A percentile compares a stretch with the other conserved stretches of the same genome.
Conservation (phyloP, 2,888 invertebrate species). For the Choreutis nemorana region DNA sequence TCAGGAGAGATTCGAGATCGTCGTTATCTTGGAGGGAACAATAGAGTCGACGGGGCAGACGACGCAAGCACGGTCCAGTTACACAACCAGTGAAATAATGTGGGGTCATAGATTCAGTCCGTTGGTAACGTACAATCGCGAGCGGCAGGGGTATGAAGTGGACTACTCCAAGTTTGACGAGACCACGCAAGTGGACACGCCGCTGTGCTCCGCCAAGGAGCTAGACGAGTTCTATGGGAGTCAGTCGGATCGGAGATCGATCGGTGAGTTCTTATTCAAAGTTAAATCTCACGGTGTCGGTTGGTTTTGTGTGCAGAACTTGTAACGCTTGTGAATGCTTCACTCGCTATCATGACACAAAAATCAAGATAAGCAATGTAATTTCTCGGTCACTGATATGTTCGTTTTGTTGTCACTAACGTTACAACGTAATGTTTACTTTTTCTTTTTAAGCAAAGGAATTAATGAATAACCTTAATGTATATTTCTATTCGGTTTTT, state of each 20-base stretch:
- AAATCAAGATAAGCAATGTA: slow-evolving; percentile 14
- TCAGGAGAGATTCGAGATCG: slow-evolving; percentile 82
- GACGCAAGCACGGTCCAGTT: slow-evolving; percentile 79
- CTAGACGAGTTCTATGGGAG: slow-evolving; percentile 70
- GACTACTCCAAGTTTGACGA: slow-evolving; percentile 86
- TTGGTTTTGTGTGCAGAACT: slow-evolving; percentile 28
- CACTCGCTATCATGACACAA: slow-evolving; percentile 13
- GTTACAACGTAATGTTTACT: no score
- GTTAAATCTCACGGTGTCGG: slow-evolving; percentile 24
- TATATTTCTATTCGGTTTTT: no score
- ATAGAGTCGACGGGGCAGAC: slow-evolving; percentile 83
- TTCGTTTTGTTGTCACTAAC: slow-evolving; percentile 7
- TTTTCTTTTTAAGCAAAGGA: no score
- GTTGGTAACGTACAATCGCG: slow-evolving; percentile 77
- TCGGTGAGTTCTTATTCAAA: slow-evolving; percentile 53
- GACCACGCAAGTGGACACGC: slow-evolving; percentile 80
- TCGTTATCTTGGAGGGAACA: slow-evolving; percentile 83
- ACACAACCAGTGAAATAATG: slow-evolving; percentile 78
- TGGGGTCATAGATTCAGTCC: slow-evolving; percentile 84
- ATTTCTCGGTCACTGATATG: slow-evolving; percentile 16
- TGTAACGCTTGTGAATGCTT: slow-evolving; percentile 10
- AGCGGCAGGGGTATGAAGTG: slow-evolving; percentile 77
- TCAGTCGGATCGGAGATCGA: slow-evolving; percentile 62
- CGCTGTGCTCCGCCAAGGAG: slow-evolving; percentile 76
- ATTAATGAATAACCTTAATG: no score